Evolutionary conservation across 2,797 vertebrate species (phyloP).

Genomic region (Rhincodon typus): DNA sequence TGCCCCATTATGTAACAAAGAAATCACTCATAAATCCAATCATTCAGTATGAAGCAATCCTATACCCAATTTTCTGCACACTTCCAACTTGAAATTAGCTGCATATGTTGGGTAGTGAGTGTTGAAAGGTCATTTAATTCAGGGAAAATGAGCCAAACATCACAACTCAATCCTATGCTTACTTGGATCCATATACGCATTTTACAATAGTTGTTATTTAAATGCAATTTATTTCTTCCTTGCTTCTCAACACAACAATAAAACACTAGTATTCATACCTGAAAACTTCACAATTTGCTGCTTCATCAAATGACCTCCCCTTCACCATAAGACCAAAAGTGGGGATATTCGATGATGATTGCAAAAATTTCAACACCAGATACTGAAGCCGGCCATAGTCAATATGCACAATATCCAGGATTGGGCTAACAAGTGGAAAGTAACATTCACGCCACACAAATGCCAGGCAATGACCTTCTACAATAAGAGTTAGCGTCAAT

Average conservation of each 20-base stretch:
- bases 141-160: neutral
- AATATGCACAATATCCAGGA: no score
- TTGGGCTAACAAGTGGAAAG: no score
- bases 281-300: neutral
- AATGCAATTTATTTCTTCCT: neutral
- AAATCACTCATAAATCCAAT: neutral
- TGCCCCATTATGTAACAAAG: no score
- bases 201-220: neutral
- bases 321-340: no score
- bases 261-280: neutral
- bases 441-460: no score
- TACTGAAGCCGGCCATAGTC: no score
- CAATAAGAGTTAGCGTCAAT: no score
- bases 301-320: no score
- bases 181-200: neutral
- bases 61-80: neutral
- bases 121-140: neutral
- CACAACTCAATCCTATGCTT: neutral
- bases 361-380: no score
- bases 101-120: neutral
- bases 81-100: neutral
- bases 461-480: no score
- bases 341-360: no score
- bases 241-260: neutral
- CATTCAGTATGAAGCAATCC: neutral